Evolutionary conservation across 2,797 vertebrate genomes (phyloP).

Genomic region (Chelmon rostratus): DNA sequence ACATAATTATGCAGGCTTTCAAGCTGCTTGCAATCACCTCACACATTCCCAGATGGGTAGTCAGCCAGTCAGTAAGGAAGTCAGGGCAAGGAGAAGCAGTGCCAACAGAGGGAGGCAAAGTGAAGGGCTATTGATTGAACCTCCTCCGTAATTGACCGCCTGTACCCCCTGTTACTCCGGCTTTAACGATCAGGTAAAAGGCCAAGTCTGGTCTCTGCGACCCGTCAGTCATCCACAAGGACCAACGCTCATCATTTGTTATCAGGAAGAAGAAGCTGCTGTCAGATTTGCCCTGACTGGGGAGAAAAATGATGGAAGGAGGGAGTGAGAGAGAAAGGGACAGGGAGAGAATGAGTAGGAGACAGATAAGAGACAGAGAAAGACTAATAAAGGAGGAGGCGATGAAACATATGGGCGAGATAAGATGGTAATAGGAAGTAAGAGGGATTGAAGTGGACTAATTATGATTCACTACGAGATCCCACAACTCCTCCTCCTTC

Average conservation of each 20-base stretch:
- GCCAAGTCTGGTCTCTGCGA: constrained; percentile 61
- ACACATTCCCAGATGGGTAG: constrained; percentile 61
- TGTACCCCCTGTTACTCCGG: constrained; percentile 47
- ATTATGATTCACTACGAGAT: constrained; percentile 77
- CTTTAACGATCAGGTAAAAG: constrained; percentile 76
- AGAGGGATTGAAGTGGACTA: constrained; percentile 74
- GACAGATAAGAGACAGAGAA: constrained; percentile 60
- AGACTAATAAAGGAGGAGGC: constrained; percentile 61
- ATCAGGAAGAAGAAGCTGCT: constrained; percentile 43
- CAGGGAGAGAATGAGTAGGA: constrained; percentile 35
- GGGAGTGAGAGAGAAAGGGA: constrained; percentile 15
- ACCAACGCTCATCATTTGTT: constrained; percentile 42
- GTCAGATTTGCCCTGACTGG: constrained; percentile 51
- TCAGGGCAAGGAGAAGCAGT: constrained; percentile 38
- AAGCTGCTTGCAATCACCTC: constrained; percentile 69
- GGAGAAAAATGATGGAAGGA: constrained; percentile 49
- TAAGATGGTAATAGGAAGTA: constrained; percentile 73
- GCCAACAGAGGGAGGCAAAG: constrained; percentile 57
- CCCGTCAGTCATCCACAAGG: constrained; percentile 58
- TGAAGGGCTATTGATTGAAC: constrained; percentile 72
- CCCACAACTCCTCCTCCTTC: constrained; percentile 52
- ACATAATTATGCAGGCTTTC: constrained; percentile 69
- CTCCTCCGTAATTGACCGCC: constrained; percentile 66
- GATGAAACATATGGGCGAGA: constrained; percentile 65
- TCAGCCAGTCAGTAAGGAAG: constrained; percentile 54